Evolutionary conservation across 1,140 invertebrate genomes (phyloP), one percentile per base, ranked within the genome.

Genomic region (Zaprionus africanus): DNA sequence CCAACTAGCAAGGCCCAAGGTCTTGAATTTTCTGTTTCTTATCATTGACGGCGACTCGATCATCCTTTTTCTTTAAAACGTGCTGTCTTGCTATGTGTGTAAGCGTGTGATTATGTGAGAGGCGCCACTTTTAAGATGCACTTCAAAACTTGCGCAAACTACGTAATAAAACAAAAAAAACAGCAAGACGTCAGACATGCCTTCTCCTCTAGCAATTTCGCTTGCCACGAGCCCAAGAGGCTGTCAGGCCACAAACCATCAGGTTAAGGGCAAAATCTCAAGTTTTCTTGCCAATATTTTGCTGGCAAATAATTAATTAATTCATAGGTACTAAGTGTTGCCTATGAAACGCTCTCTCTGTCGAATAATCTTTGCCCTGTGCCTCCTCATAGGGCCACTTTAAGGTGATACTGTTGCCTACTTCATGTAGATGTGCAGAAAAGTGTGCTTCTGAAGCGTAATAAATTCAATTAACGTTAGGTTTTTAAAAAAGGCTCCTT

Each of bases 131-230:
- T 83, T 68, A 65, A 64, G 46, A 76, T 88, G 74, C 56, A 61
- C 78, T 65, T 70, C 43, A 61, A 28, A 61, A 73, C 66, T 78
- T 58, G 34, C 93, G 94, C 84, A 94, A 93, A 93, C 93, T 79
- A 69, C 65, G 85, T 91, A 82, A 91, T 90, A 88, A 83, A 91
- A 90, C 70, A 85, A 90, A 85, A 82, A 79, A 78, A 70, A 81
- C 70, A 88, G 61, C 80, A 80, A 82, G 77, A 74, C 77, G 65
- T 77, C 69, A 77, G 67, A 86, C 64, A 76, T 76, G 68, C 74
- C n/a, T 7, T 1, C 31, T 34, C n/a, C 2, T 43, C 6, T n/a
- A 12, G 5, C 13, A 15, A 41, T 15, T 41, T 15, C 46, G 46
- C 26, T 51, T 79, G 83, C 76, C 76, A 78, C 64, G 74, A 69